These are phyloP conservation scores for Drosophila arawakana DNA, from an alignment of 1,140 invertebrate species.

Conservation along the genomic window DNA sequence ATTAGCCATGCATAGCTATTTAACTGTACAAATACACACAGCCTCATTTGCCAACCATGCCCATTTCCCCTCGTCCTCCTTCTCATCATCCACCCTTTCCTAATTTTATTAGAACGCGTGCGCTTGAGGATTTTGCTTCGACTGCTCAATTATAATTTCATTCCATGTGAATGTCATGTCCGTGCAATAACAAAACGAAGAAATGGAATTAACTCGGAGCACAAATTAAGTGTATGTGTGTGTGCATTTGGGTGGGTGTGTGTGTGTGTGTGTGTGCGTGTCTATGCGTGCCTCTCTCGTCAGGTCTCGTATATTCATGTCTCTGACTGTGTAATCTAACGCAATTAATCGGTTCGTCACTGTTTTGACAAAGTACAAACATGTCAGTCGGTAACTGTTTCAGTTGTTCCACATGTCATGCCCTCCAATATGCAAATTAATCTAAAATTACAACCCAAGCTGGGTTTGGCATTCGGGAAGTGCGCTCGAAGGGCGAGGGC, in stretches of 20 bases:
- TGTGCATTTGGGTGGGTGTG: conserved; percentile 11
- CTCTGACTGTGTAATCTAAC: conserved; percentile 65
- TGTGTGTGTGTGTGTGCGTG: conserved; percentile 13
- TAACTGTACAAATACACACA: conserved; percentile 52
- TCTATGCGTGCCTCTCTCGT: conserved; percentile 12
- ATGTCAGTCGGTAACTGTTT: conserved; percentile 41
- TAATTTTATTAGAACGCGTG: conserved; percentile 70
- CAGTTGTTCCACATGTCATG: conserved; percentile 53
- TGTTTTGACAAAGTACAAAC: conserved; percentile 63
- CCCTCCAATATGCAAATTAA: conserved; percentile 77
- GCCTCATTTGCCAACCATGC: conserved; percentile 27
- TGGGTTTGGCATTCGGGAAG: conserved; percentile 2
- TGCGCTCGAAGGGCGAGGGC: background rate
- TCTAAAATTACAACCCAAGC: conserved; percentile 64
- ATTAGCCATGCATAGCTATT: conserved; percentile 78
- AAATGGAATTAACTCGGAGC: conserved; percentile 76
- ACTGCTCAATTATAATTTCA: conserved; percentile 75
- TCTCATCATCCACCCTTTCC: conserved; percentile 5
- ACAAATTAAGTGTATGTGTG: conserved; percentile 62
- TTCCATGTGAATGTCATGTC: conserved; percentile 46
- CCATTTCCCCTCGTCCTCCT: background rate
- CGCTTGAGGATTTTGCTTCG: conserved; percentile 65
- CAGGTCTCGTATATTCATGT: background rate
- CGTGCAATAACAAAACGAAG: conserved; percentile 75
- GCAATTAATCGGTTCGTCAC: conserved; percentile 83